Base-by-base conservation (phyloP, 2,113 vertebrate species). In the Hyla sarda region DNA sequence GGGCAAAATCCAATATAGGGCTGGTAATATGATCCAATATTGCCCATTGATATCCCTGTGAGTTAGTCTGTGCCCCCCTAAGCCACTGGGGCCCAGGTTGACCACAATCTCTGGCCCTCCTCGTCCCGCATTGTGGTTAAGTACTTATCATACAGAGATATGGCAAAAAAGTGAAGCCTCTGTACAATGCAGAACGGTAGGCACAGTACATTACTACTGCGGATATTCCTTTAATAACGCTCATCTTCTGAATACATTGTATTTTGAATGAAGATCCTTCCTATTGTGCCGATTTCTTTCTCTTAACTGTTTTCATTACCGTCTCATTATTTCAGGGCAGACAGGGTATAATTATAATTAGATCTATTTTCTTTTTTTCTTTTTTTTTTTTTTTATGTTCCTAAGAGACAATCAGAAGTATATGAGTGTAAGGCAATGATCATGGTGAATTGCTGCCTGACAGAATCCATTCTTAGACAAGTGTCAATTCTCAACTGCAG, bases 321-420 rank as follows among this genome's bases (percentile, higher is more conserved):
- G 65, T 67, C 73, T 85, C 56, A 37, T 85, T 85, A 81, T 81
- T 56, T 71, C 65, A 58, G n/a, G 25, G 32, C 50, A 80, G 76
- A 73, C 83, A 75, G 72, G 72, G 50, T 80, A 37, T 86, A 86
- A 86, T 86, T 86, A 81, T 73, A 86, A 80, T 86, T 86, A 86
- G 78, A 69, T 79, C 60, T 86, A 69, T 69, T 80, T 80, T 86
- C 48, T 86, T 71, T 47, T n/a, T n/a, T n/a, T n/a, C n/a, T n/a
- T n/a, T n/a, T n/a, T n/a, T n/a, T 72, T 72, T 23, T 69, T 69
- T 69, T 80, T 80, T 71, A 52, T 86, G 79, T 56, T 81, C 79
- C 30, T 81, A n/a, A n/a, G 48, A 73, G 76, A 80, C 65, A 80
- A 81, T 86, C 76, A 86, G 50, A 78, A 34, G 60, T 28, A 41